Percentiles rank a stretch among this genome's conserved stretches.
These are phyloP conservation scores for Eristalis arbustorum DNA, from an alignment of 2,888 invertebrate species.

Conservation along the genomic window DNA sequence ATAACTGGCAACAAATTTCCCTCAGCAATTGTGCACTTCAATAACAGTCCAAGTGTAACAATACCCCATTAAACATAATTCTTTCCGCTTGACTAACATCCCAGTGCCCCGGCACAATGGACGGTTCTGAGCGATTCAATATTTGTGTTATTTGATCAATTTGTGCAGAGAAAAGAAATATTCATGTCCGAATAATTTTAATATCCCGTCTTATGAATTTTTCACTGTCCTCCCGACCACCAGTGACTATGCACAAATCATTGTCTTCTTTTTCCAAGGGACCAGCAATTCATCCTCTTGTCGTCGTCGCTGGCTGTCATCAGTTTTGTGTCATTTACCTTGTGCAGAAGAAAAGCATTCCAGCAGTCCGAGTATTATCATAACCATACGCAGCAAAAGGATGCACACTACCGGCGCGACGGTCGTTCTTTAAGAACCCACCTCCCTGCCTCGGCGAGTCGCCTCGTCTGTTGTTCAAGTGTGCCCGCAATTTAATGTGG, in stretches of 20 bases:
- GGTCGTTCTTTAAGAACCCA: background rate
- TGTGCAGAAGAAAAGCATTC: conserved; percentile 46
- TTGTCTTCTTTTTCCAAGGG: conserved; percentile 28
- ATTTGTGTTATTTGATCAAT: conserved; percentile 65
- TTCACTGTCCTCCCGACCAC: conserved; percentile 41
- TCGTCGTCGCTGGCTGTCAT: background rate
- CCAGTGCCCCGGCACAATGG: background rate
- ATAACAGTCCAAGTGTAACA: conserved; percentile 3
- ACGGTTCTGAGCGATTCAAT: conserved; percentile 38
- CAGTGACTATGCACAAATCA: conserved; percentile 60
- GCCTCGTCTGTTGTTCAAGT: conserved; percentile 9
- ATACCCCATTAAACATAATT: conserved; percentile 16
- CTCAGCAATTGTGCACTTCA: conserved; percentile 5
- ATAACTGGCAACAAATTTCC: background rate
- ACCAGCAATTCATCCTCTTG: conserved; percentile 39
- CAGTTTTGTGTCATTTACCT: conserved; percentile 32
- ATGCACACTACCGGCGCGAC: conserved; percentile 21
- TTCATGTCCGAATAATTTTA: conserved; percentile 68
- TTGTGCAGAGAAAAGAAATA: conserved; percentile 55
- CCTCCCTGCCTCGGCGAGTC: background rate
- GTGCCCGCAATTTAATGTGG: conserved; percentile 59
- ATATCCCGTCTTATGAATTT: conserved; percentile 61
- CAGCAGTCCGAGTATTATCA: conserved; percentile 59
- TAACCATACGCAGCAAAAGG: conserved; percentile 41
- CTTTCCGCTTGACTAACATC: conserved; percentile 5